phyloP scores from a whole-genome alignment of 30 jellyfish, hydroid and myxozoan genomes.

The Pseudorhiza aurosa region DNA sequence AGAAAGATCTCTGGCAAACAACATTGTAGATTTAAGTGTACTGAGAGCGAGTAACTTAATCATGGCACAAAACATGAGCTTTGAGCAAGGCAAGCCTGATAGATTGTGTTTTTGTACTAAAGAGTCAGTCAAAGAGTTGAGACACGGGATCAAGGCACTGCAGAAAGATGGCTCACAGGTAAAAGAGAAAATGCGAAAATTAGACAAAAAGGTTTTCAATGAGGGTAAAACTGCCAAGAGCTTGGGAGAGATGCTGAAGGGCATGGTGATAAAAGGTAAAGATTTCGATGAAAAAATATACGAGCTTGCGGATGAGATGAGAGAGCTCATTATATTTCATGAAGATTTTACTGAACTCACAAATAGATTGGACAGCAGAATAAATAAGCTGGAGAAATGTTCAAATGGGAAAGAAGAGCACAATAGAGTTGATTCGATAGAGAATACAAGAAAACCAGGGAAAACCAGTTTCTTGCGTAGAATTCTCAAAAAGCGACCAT shows the following conservation, averaged over 20 bases:
- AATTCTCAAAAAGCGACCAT: neutral
- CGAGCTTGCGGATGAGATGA: slow-evolving; percentile 7
- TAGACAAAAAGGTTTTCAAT: neutral
- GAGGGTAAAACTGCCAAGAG: neutral
- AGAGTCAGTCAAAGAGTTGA: neutral
- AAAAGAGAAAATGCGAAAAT: neutral
- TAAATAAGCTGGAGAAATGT: neutral
- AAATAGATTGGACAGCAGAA: neutral
- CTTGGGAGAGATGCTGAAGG: neutral
- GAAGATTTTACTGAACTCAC: slow-evolving; percentile 3
- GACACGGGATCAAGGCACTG: neutral
- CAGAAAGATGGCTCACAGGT: neutral
- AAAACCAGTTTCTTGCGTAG: neutral
- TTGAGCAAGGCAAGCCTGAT: neutral
- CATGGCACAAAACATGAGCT: neutral
- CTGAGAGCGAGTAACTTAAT: neutral
- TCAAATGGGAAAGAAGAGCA: neutral
- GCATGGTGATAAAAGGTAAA: neutral
- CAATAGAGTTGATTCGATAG: neutral
- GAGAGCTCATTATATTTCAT: neutral
- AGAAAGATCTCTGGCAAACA: slow-evolving; percentile 4
- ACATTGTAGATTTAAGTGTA: neutral
- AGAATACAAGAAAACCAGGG: neutral
- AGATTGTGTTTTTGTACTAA: neutral
- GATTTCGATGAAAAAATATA: neutral